Conservation (phyloP, 2,888 invertebrate species). For the Cephonodes hylas region DNA sequence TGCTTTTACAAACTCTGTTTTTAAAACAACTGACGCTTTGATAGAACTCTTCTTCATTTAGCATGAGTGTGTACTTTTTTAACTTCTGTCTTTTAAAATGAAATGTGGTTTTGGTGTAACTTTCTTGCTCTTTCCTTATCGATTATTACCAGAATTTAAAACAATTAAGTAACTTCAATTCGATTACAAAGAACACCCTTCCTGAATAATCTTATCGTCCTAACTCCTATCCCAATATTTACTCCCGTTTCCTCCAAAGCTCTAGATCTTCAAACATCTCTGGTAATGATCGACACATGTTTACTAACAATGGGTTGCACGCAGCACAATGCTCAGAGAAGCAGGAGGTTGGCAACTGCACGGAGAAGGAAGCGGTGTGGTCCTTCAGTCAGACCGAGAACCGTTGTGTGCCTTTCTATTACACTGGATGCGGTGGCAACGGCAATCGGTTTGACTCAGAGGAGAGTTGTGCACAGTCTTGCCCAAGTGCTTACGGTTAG, state of each 20-base stretch:
- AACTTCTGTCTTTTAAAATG: background rate
- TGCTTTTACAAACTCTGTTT: no score
- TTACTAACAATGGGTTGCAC: constrained; percentile 58
- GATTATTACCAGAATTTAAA: background rate
- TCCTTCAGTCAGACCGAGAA: constrained; percentile 91
- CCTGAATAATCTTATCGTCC: no score
- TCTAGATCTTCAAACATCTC: background rate
- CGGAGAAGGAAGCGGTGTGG: constrained; percentile 89
- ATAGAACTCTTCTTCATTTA: no score
- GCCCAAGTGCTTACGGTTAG: constrained; percentile 91
- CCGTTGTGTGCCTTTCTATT: constrained; percentile 96
- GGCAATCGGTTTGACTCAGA: constrained; percentile 90
- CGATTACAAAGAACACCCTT: no score
- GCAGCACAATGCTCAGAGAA: constrained; percentile 89
- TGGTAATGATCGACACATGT: constrained; percentile 22
- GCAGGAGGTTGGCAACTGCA: constrained; percentile 88
- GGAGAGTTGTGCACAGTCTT: constrained; percentile 87
- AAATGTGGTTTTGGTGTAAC: background rate
- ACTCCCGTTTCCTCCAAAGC: no score
- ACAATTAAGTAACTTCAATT: background rate
- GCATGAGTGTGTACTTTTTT: no score
- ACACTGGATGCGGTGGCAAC: constrained; percentile 95
- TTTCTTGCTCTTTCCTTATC: background rate
- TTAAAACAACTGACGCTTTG: no score
- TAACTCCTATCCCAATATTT: no score